Percentiles rank a stretch among this genome's conserved stretches.
These are phyloP conservation scores for Rhynchophorus ferrugineus DNA, from an alignment of 1,140 invertebrate genomes.

Conservation along the genomic window DNA sequence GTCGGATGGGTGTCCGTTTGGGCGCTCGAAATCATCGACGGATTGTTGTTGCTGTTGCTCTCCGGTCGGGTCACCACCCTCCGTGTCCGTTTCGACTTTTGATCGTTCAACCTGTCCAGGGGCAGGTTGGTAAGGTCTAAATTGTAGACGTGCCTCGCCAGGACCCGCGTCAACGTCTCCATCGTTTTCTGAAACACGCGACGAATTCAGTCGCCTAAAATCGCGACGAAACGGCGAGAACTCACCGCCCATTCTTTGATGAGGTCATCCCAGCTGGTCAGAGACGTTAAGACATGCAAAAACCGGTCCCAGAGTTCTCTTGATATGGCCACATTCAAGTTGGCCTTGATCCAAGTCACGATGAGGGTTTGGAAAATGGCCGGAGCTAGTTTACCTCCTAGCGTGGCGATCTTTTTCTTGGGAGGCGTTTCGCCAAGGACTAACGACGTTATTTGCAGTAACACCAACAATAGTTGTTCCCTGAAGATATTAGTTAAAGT, in stretches of 20 bases:
- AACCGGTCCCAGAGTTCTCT: slow-evolving; percentile 91
- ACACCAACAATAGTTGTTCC: slow-evolving; percentile 79
- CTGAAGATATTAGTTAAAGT: slow-evolving; percentile 42
- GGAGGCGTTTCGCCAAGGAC: slow-evolving; percentile 73
- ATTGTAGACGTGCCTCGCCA: slow-evolving; percentile 88
- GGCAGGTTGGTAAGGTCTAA: slow-evolving; percentile 86
- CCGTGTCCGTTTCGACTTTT: slow-evolving; percentile 47
- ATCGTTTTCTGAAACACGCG: slow-evolving; percentile 76
- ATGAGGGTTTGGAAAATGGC: slow-evolving; percentile 94
- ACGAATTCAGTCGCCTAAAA: slow-evolving; percentile 4
- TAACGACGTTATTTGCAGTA: slow-evolving; percentile 87
- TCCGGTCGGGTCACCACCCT: slow-evolving; percentile 31
- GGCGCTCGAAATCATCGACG: slow-evolving; percentile 14
- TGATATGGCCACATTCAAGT: slow-evolving; percentile 82
- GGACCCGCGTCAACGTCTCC: slow-evolving; percentile 86
- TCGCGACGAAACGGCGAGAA: slow-evolving; percentile 22
- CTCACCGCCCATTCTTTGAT: slow-evolving; percentile 93
- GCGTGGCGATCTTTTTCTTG: slow-evolving; percentile 64
- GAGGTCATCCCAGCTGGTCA: slow-evolving; percentile 92
- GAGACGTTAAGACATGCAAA: slow-evolving; percentile 73
- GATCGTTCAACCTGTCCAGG: slow-evolving; percentile 74
- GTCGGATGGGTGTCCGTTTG: slow-evolving; percentile 13
- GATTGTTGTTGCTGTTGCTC: slow-evolving; percentile 27
- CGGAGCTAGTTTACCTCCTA: slow-evolving; percentile 78
- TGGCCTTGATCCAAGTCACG: slow-evolving; percentile 97